phyloP scores from a whole-genome alignment of 2,888 invertebrate species.

The Aphelenchoides bicaudatus region DNA sequence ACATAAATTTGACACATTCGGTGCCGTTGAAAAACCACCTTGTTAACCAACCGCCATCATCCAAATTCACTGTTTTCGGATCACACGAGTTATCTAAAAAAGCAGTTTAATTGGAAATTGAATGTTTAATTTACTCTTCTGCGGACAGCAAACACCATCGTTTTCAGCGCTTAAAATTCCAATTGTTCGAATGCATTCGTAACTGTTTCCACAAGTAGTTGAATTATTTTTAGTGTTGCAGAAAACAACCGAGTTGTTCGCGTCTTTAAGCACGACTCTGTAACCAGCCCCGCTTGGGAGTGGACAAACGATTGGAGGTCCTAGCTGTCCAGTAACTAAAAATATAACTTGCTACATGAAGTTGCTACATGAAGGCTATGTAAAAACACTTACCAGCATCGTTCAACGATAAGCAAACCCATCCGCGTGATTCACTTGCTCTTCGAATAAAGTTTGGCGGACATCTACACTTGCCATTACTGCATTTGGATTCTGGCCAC shows the following conservation, averaged over 20 bases:
- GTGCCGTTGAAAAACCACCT: conserved; percentile 50
- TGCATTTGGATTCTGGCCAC: conserved; percentile 33
- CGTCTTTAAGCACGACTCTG: conserved; percentile 35
- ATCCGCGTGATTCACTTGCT: conserved; percentile 31
- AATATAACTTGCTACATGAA: conserved; percentile 21
- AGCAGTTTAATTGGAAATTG: not conserved
- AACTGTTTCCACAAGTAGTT: conserved; percentile 28
- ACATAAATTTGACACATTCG: conserved; percentile 38
- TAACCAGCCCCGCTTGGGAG: conserved; percentile 54
- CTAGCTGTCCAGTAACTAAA: conserved; percentile 50
- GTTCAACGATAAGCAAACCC: conserved; percentile 40
- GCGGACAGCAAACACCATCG: conserved; percentile 54
- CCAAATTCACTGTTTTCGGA: conserved; percentile 18
- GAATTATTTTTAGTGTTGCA: conserved; percentile 40
- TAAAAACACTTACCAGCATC: conserved; percentile 38
- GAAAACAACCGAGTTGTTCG: conserved; percentile 30
- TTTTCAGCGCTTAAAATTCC: conserved; percentile 33
- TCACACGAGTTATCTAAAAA: conserved; percentile 10
- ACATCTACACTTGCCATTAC: conserved; percentile 26
- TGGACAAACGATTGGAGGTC: conserved; percentile 53
- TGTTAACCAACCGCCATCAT: conserved; percentile 39
- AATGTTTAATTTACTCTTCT: conserved; percentile 26
- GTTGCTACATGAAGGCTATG: not conserved
- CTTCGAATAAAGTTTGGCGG: conserved; percentile 29
- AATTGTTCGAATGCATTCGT: conserved; percentile 52